These are phyloP conservation scores for Dicrurus megarhynchus DNA, from an alignment of 2,113 vertebrate genomes.

Conservation along the genomic window DNA sequence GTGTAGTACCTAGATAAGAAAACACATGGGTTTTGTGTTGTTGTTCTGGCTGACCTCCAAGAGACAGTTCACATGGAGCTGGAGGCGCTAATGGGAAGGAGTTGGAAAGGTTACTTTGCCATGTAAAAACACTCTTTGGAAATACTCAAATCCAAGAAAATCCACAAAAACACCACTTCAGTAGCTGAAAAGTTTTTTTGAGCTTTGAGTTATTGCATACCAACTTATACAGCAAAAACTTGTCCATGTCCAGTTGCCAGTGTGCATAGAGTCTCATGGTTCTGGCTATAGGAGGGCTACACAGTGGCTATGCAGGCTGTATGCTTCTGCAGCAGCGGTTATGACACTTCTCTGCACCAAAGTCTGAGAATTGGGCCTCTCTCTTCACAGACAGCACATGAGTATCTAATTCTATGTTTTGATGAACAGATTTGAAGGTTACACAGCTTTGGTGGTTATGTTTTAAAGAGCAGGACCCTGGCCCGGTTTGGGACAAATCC, in stretches of 20 bases:
- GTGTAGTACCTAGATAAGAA: not conserved
- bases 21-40: not conserved
- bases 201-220: not conserved
- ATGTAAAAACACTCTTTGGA: not conserved
- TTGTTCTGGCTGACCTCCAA: not conserved
- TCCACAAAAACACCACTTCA: not conserved
- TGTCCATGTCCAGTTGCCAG: not conserved
- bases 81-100: not conserved
- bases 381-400: not conserved
- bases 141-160: not conserved
- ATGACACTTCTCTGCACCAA: not conserved
- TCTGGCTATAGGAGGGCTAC: not conserved
- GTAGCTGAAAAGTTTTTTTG: not conserved
- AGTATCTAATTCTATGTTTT: not conserved
- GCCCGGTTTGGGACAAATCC: not conserved
- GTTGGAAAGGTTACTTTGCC: not conserved
- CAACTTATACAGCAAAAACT: not conserved
- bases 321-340: not conserved
- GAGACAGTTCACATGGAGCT: not conserved
- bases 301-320: not conserved
- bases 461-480: not conserved
- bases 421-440: not conserved
- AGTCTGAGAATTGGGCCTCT: not conserved
- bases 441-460: not conserved
- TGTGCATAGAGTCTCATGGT: rapidly evolving